Conservation (phyloP, 2,888 invertebrate genomes). For the Hartigia nigra region DNA sequence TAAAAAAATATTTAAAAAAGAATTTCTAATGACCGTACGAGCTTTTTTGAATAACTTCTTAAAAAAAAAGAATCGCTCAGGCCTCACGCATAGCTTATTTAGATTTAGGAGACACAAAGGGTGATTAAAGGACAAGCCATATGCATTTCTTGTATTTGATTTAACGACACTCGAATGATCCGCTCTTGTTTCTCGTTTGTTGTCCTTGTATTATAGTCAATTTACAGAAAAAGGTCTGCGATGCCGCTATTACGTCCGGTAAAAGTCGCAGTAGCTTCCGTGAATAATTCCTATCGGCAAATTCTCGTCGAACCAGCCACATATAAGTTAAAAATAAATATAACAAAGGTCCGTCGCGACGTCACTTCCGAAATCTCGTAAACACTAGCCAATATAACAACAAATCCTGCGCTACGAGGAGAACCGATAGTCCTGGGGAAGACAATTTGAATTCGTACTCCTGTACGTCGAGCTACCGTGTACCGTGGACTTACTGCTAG, state of each 20-base stretch:
- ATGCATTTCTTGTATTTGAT: not conserved
- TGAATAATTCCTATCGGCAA: too few relatives aligned
- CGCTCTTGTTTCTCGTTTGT: not conserved
- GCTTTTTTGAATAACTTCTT: not conserved
- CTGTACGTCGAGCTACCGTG: conserved; percentile 30
- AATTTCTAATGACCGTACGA: not conserved
- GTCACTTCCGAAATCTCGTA: not conserved
- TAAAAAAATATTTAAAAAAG: not conserved
- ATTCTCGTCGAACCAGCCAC: too few relatives aligned
- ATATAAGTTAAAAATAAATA: not conserved
- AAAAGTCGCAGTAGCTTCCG: not conserved
- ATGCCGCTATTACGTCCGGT: not conserved
- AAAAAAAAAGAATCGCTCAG: too few relatives aligned
- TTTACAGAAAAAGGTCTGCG: not conserved
- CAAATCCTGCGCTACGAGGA: conserved; percentile 46
- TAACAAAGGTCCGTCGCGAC: not conserved
- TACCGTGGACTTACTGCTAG: conserved; percentile 10
- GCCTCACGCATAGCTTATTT: not conserved
- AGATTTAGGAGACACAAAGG: not conserved
- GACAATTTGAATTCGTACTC: conserved; percentile 49
- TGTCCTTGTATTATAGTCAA: not conserved
- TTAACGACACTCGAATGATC: not conserved
- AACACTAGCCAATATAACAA: not conserved
- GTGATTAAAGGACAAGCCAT: not conserved
- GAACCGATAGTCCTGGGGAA: conserved; percentile 53